Evolutionary conservation across 2,797 vertebrate genomes (phyloP).

Genomic region (Neosilurus hyrtlii): DNA sequence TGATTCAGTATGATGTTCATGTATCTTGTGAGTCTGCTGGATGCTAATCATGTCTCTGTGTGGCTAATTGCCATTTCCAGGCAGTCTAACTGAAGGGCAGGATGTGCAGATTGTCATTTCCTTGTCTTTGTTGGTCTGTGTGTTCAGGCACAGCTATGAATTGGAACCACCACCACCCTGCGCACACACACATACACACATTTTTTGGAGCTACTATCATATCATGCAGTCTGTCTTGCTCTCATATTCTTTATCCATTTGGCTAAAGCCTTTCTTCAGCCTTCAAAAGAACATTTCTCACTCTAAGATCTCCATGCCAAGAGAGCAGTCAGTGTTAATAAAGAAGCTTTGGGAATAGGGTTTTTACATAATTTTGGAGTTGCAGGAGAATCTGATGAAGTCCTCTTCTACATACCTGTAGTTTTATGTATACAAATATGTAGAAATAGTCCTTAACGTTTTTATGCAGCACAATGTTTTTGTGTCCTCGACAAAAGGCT

Average conservation of each 20-base stretch:
- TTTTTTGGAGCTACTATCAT: constrained; percentile 20
- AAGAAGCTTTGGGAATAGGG: constrained; percentile 47
- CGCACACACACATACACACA: neutral
- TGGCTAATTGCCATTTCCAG: constrained; percentile 56
- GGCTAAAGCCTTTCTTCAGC: constrained; percentile 46
- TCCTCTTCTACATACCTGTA: constrained; percentile 17
- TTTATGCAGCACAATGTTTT: neutral
- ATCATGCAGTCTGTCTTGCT: neutral
- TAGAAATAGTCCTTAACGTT: neutral
- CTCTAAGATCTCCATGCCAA: constrained; percentile 31
- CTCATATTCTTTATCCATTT: constrained; percentile 15
- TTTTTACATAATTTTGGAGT: constrained; percentile 28
- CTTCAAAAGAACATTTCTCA: constrained; percentile 45
- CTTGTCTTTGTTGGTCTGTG: constrained; percentile 48
- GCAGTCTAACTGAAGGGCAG: constrained; percentile 50
- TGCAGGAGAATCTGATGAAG: constrained; percentile 13
- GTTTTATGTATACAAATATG: constrained; percentile 1
- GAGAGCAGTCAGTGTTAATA: constrained; percentile 51
- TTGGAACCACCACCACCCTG: neutral
- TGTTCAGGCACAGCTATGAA: constrained; percentile 44
- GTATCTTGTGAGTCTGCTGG: constrained; percentile 38
- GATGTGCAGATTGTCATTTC: constrained; percentile 53
- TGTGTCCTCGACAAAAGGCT: neutral
- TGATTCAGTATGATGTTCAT: constrained; percentile 33
- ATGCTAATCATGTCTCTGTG: constrained; percentile 52